phyloP scores from a whole-genome alignment of 2,888 invertebrate genomes.

The Orchestes rusci region DNA sequence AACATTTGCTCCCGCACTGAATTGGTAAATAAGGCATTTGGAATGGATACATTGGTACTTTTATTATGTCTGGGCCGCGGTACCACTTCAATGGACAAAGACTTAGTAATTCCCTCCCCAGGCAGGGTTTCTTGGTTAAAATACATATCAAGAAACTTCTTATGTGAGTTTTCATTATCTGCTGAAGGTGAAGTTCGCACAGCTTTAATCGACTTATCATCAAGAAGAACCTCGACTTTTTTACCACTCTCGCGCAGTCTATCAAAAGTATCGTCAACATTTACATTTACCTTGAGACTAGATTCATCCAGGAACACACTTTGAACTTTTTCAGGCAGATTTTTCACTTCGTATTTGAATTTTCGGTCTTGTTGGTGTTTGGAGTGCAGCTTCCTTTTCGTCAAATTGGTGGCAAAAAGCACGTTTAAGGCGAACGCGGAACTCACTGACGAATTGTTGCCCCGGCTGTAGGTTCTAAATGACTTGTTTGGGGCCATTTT shows the following conservation, averaged over 20 bases:
- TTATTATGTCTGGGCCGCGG: no score
- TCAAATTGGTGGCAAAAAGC: slow-evolving; percentile 17
- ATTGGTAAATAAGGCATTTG: no score
- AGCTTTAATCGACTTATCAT: no score
- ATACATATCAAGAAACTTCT: slow-evolving; percentile 8
- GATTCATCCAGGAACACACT: slow-evolving; percentile 14
- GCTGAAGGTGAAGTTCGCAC: no score
- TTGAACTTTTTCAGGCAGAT: slow-evolving; percentile 14
- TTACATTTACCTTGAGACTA: slow-evolving; percentile 13
- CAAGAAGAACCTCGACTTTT: no score
- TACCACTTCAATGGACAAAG: slow-evolving; percentile 2
- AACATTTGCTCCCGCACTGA: no score
- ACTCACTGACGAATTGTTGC: slow-evolving; percentile 11
- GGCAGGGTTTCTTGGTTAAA: slow-evolving; percentile 13
- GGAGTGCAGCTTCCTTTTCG: slow-evolving; percentile 9
- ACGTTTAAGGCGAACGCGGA: slow-evolving; percentile 16
- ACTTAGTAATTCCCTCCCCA: slow-evolving; percentile 12
- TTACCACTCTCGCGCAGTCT: slow-evolving; percentile 10
- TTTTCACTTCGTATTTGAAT: slow-evolving; percentile 10
- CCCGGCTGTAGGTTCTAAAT: slow-evolving; percentile 17
- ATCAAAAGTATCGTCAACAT: slow-evolving; percentile 22
- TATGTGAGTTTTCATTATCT: slow-evolving; percentile 1
- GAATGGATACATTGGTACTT: no score
- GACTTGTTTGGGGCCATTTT: no score
- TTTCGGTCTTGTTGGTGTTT: no score